Percentiles rank a stretch among this genome's conserved stretches.
Conservation (phyloP, 1,140 invertebrate genomes). For the Chionoecetes opilio region DNA sequence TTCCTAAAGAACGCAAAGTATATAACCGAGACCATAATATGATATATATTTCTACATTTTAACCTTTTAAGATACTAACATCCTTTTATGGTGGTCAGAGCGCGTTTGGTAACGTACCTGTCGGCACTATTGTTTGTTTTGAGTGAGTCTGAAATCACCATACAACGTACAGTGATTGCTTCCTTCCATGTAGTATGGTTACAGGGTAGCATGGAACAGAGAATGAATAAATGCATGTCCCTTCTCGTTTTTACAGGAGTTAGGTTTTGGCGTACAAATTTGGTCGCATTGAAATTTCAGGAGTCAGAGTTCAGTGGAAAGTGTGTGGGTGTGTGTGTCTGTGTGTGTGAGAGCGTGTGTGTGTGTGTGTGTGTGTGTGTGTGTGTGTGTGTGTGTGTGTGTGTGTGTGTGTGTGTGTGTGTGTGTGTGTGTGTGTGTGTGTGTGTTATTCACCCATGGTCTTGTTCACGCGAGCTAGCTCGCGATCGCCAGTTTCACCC, state of each 20-base stretch:
- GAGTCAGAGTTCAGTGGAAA: background rate
- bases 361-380: slow-evolving; percentile 27
- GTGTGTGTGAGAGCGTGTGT: slow-evolving; percentile 11
- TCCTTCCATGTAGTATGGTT: background rate
- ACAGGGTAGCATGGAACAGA: background rate
- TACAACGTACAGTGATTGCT: background rate
- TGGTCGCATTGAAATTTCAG: slow-evolving; percentile 3
- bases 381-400: slow-evolving; percentile 12
- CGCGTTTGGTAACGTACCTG: no score
- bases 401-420: background rate
- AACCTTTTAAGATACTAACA: no score
- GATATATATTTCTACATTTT: no score
- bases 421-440: background rate
- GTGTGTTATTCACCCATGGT: background rate
- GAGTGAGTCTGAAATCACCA: no score
- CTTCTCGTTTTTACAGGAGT: background rate
- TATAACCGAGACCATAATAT: no score
- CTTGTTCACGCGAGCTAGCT: no score
- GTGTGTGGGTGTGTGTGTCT: background rate
- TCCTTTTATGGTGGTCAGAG: no score
- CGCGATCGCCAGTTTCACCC: no score
- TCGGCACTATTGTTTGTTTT: no score
- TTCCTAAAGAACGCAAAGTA: no score
- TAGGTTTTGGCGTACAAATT: background rate
- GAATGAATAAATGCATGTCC: slow-evolving; percentile 21